Evolutionary conservation across 2,113 vertebrate species (phyloP).

Genomic region (Nothobranchius kuhntae): DNA sequence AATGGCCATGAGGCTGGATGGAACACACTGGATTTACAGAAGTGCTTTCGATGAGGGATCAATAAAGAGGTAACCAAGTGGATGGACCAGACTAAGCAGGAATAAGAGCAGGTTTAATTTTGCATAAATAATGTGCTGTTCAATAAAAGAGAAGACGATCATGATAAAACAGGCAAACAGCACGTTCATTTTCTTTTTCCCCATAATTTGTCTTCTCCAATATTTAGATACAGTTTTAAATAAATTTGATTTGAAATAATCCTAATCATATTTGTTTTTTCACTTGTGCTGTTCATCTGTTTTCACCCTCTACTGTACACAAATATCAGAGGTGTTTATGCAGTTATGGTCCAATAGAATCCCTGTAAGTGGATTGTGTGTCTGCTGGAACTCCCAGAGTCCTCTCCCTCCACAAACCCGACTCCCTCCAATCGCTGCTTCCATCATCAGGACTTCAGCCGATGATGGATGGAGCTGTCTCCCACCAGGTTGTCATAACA

Average conservation of each 20-base stretch:
- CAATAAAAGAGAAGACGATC: slow-evolving; percentile 25
- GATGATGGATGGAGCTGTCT: slow-evolving; percentile 76
- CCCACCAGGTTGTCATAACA: slow-evolving; percentile 66
- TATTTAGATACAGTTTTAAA: slow-evolving; percentile 12
- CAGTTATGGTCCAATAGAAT: slow-evolving; percentile 36
- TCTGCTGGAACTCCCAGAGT: slow-evolving; percentile 48
- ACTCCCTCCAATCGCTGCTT: slow-evolving; percentile 57
- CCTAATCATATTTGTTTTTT: slow-evolving; percentile 15
- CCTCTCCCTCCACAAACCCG: slow-evolving; percentile 31
- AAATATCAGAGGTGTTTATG: slow-evolving; percentile 34
- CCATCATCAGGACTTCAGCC: slow-evolving; percentile 63
- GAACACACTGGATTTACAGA: slow-evolving; percentile 68
- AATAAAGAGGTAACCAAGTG: slow-evolving; percentile 72
- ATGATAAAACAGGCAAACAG: slow-evolving; percentile 17
- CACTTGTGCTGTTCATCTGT: slow-evolving; percentile 19
- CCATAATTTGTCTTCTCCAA: slow-evolving; percentile 17
- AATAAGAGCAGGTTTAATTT: slow-evolving; percentile 76
- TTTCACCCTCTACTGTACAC: slow-evolving; percentile 11
- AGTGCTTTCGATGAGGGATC: slow-evolving; percentile 73
- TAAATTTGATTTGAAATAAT: slow-evolving; percentile 18
- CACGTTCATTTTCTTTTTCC: slow-evolving; percentile 4
- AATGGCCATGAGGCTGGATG: slow-evolving; percentile 48
- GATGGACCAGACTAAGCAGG: slow-evolving; percentile 71
- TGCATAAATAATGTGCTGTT: slow-evolving; percentile 77
- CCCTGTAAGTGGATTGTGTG: slow-evolving; percentile 45